phyloP scores from a whole-genome alignment of 2,888 invertebrate genomes.

The Trissolcus brochymenae region DNA sequence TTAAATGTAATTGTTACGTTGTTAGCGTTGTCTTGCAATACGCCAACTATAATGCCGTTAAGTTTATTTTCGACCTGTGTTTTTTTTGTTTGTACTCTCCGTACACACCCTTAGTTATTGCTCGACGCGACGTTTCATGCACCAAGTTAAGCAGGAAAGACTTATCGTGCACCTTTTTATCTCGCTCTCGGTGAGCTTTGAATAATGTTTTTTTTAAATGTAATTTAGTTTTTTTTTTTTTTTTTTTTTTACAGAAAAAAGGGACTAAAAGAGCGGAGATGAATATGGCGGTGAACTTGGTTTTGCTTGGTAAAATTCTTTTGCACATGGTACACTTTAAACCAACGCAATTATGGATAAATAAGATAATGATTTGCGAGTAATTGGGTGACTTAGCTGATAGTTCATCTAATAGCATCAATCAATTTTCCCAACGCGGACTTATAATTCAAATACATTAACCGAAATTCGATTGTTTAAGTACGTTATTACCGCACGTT shows the following conservation, averaged over 20 bases:
- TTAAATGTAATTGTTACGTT: constrained; percentile 35
- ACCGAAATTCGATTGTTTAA: neutral
- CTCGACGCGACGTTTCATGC: neutral
- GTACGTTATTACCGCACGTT: too few relatives aligned
- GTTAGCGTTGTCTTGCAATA: constrained; percentile 20
- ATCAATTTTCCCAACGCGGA: constrained; percentile 1
- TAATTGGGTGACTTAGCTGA: constrained; percentile 1
- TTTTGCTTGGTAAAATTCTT: too few relatives aligned
- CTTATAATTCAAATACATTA: constrained; percentile 9
- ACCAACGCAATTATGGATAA: neutral
- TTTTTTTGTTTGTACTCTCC: too few relatives aligned
- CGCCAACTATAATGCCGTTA: constrained; percentile 1
- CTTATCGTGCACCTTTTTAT: neutral
- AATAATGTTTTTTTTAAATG: too few relatives aligned
- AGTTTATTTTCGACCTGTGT: neutral
- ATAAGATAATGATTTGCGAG: neutral
- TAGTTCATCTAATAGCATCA: neutral
- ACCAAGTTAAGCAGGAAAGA: too few relatives aligned
- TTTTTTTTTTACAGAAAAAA: too few relatives aligned
- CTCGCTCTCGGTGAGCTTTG: neutral
- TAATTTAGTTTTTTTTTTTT: too few relatives aligned
- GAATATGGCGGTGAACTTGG: too few relatives aligned
- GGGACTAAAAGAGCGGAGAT: too few relatives aligned
- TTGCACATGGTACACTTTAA: too few relatives aligned
- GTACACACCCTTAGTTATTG: too few relatives aligned